phyloP scores from a whole-genome alignment of 2,888 invertebrate species.

The Eristalinus aeneus region DNA sequence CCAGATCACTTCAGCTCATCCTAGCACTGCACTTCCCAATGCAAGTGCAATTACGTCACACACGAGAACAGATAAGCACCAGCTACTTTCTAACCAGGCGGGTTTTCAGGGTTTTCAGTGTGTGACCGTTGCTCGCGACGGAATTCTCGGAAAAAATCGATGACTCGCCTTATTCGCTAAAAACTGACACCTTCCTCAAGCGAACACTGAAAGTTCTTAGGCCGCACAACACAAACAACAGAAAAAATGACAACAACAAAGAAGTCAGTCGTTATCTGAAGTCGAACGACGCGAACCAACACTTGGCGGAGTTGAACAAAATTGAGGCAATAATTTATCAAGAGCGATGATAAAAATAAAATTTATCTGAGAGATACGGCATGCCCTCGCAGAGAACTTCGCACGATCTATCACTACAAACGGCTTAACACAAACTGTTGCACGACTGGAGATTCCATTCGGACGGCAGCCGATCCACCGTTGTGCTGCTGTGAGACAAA shows the following conservation, averaged over 20 bases:
- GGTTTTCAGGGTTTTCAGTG: constrained; percentile 2
- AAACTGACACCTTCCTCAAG: constrained; percentile 23
- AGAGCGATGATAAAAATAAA: constrained; percentile 13
- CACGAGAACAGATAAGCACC: not conserved
- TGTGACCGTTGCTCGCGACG: constrained; percentile 23
- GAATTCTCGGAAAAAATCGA: constrained; percentile 54
- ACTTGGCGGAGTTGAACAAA: not conserved
- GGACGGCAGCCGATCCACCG: constrained; percentile 31
- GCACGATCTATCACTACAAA: constrained; percentile 66
- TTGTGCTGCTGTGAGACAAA: not conserved
- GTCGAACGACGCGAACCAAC: constrained; percentile 11
- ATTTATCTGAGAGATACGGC: constrained; percentile 62
- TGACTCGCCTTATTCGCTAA: constrained; percentile 32
- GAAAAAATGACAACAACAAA: constrained; percentile 14
- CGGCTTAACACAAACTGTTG: constrained; percentile 62
- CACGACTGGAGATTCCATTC: constrained; percentile 57
- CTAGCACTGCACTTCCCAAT: not conserved
- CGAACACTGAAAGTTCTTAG: constrained; percentile 29
- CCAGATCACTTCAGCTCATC: constrained; percentile 42
- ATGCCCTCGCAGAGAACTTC: constrained; percentile 43
- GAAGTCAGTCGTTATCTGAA: constrained; percentile 21
- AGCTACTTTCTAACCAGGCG: constrained; percentile 17
- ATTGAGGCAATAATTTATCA: constrained; percentile 40
- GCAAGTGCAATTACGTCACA: constrained; percentile 55
- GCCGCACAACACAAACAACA: not conserved